These are phyloP conservation scores for Venusia cambrica DNA, from an alignment of 2,888 invertebrate genomes.

Conservation along the genomic window DNA sequence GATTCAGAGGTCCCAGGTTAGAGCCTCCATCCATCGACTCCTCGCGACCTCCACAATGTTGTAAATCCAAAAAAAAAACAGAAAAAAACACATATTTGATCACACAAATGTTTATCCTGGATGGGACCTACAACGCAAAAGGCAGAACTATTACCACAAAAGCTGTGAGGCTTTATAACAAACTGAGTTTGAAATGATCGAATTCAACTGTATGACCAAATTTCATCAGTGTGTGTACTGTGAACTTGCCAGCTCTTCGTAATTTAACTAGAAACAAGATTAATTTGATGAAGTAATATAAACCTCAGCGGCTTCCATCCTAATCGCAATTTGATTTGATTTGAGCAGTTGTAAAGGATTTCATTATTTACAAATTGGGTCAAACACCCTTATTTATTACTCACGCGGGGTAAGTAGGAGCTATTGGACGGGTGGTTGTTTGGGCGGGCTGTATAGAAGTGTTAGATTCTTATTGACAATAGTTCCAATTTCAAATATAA, in stretches of 20 bases:
- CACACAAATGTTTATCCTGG: too few relatives aligned
- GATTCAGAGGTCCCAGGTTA: too few relatives aligned
- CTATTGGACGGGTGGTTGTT: slow-evolving; percentile 5
- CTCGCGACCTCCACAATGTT: too few relatives aligned
- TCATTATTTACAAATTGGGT: slow-evolving; percentile 43
- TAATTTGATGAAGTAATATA: slow-evolving; percentile 4
- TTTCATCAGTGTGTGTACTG: too few relatives aligned
- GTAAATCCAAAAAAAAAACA: too few relatives aligned
- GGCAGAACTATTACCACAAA: too few relatives aligned
- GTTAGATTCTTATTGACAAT: slow-evolving; percentile 7
- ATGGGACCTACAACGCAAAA: too few relatives aligned
- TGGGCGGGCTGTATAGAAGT: slow-evolving; percentile 7
- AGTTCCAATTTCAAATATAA: slow-evolving; percentile 6
- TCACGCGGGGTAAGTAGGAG: slow-evolving; percentile 6
- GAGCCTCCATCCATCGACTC: too few relatives aligned
- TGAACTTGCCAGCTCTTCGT: neutral
- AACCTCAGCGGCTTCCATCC: slow-evolving; percentile 17
- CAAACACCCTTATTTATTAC: slow-evolving; percentile 20
- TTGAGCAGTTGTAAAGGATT: slow-evolving; percentile 44
- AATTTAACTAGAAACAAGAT: neutral
- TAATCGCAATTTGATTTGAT: slow-evolving; percentile 47
- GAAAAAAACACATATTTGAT: too few relatives aligned
- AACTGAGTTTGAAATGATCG: too few relatives aligned
- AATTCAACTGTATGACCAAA: too few relatives aligned
- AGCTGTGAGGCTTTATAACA: too few relatives aligned